Evolutionary conservation across 2,888 invertebrate species (phyloP).

Genomic region (Eupithecia exiguata): DNA sequence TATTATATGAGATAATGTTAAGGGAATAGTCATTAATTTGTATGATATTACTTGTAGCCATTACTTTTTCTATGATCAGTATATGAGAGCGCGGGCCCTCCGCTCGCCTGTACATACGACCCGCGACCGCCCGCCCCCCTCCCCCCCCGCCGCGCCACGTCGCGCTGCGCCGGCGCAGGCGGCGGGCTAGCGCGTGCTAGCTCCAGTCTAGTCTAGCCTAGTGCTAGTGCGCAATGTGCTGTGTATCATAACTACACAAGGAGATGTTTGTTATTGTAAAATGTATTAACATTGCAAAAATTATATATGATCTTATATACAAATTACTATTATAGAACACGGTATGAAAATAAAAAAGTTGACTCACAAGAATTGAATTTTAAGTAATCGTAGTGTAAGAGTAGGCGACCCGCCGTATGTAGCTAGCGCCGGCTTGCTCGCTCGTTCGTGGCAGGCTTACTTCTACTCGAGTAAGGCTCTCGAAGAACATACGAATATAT

Average conservation of each 20-base stretch:
- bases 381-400: conserved; percentile 72
- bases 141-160: conserved; percentile 20
- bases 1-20: conserved; percentile 83
- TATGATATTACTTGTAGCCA: conserved; percentile 83
- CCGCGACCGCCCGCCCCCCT: conserved; percentile 51
- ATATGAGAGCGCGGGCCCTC: conserved; percentile 59
- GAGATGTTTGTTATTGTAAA: conserved; percentile 82
- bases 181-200: conserved; percentile 11
- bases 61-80: conserved; percentile 82
- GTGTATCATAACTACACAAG: conserved; percentile 80
- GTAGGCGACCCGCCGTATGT: conserved; percentile 64
- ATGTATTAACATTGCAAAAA: conserved; percentile 84
- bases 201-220: conserved; percentile 12
- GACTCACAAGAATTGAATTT: conserved; percentile 81
- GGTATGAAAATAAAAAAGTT: conserved; percentile 83
- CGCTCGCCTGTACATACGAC: conserved; percentile 41
- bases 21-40: conserved; percentile 85
- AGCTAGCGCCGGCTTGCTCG: conserved; percentile 50
- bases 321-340: conserved; percentile 84
- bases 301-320: conserved; percentile 83
- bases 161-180: conserved; percentile 14
- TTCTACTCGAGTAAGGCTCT: conserved; percentile 30
- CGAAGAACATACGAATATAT: conserved; percentile 40
- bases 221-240: conserved; percentile 53
- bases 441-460: conserved; percentile 33